A percentile compares a stretch with the other conserved stretches of the same genome.
phyloP scores from a whole-genome alignment of 2,888 invertebrate genomes.

The Tetranychus truncatus region DNA sequence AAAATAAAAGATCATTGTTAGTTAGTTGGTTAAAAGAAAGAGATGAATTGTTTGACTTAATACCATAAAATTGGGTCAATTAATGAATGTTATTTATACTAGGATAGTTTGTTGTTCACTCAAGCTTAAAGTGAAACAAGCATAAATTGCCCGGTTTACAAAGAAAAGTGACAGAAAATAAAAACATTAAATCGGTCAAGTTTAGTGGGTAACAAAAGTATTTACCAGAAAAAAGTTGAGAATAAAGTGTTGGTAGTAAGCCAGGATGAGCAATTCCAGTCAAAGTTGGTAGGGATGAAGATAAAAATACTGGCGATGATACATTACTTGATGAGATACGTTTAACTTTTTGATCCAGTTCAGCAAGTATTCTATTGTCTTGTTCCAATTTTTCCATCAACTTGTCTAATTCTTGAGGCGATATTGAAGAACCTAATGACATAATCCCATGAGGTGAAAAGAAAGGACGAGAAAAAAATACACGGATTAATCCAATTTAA shows the following conservation, averaged over 20 bases:
- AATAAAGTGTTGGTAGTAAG: neutral
- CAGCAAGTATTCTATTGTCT: constrained; percentile 52
- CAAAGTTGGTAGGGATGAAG: constrained; percentile 19
- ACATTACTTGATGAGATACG: constrained; percentile 4
- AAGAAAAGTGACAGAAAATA: too few relatives aligned
- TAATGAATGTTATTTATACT: neutral
- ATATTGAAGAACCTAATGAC: neutral
- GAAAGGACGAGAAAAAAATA: neutral
- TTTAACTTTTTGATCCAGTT: constrained; percentile 44
- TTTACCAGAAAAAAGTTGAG: neutral
- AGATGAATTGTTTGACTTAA: too few relatives aligned
- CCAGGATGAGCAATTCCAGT: neutral
- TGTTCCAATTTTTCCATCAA: constrained; percentile 86
- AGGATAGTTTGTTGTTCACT: neutral
- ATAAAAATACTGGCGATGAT: constrained; percentile 3
- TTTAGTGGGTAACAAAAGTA: neutral
- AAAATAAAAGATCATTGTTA: neutral
- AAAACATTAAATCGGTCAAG: neutral
- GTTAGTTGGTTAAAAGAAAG: neutral
- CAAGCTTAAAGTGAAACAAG: neutral
- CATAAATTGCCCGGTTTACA: neutral
- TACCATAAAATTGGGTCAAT: neutral
- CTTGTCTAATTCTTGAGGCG: constrained; percentile 32
- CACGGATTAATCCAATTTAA: neutral
- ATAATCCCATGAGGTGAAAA: neutral